Base-by-base conservation (phyloP, 1,140 invertebrate species). In the Gonioctena quinquepunctata region DNA sequence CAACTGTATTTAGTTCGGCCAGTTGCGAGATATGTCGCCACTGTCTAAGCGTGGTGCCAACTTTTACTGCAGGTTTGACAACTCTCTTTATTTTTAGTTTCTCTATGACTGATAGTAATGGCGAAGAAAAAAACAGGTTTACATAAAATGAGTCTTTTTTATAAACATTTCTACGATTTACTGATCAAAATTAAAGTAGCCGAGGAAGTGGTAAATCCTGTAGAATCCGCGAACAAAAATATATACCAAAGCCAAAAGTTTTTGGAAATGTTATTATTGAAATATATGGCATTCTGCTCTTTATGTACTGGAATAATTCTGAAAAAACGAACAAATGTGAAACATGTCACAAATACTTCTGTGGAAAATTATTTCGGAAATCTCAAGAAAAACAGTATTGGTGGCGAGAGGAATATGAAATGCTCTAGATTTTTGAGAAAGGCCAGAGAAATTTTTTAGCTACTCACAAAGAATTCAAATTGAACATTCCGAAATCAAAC, bases 371-470 rank as follows among this genome's bases (percentile, higher is more conserved):
- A 66, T 16, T 66, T 66, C 42, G 49, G 59, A 6, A 26, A 69
- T 22, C 23, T 68, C 11, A 68, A 68, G 25, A 60, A 60, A 4
- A 60, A 4, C 48, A 19, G 60, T 48, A 11, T 68, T 1, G 19
- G 23, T 5, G 16, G 42, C 22, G 21, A 69, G 52, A 52, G 42
- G 21, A 63, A 69, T 33, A 3, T 69, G 2, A 69, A 69, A 19
- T 62, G 59, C 52, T 69, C 67, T 18, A 23, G 67, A 11, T 69
- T 52, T 52, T n/a, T 69, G 13, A 62, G 67, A 50, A 69, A 63
- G 50, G 13, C 3, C 22, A 63, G 67, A 19, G 67, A 63, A 68
- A 48, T 60, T 27, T 68, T 13, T 25, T 68, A 5, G 18, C 21
- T 13, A 1, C 23, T 22, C 22, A 48, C 11, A 60, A 68, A 18